Base-by-base conservation (phyloP, 2,888 invertebrate genomes). In the Panopea generosa region DNA sequence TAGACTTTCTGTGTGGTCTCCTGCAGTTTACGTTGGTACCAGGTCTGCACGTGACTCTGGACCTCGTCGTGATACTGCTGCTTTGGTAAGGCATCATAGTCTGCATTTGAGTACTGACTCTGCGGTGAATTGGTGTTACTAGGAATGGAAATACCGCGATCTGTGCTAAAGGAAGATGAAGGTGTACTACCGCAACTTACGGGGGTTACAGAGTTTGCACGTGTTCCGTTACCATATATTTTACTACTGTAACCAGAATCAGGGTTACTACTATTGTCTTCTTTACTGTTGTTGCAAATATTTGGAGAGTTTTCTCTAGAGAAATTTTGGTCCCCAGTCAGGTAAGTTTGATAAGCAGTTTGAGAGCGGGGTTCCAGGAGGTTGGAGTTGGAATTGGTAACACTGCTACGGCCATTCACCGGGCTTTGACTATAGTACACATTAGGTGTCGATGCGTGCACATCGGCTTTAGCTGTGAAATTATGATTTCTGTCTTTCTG, bases 211-310 rank as follows among this genome's bases (percentile, higher is more conserved):
- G 76, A 70, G 11, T 55, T 66, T 2, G 47, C 69, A n/a, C 84
- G 70, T 24, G 60, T 82, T 18, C 84, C 96, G 82, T 96, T 82
- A 24, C 84, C 96, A 82, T 96, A 96, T 84, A 96, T 95, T 89
- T 96, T 95, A 45, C 96, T 96, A 86, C 96, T 96, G 91, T 97
- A 97, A 0, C 97, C 97, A 0, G 96, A 96, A 92, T 97, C 97
- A 83, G 96, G 92, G 74, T 89, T 90, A 69, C 90, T 90, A 70
- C 92, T 90, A 18, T 90, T 88, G 70, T 91, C 91, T 53, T 90
- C 89, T 67, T 89, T 90, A 57, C 82, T 85, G 55, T 80, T 77
- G 38, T 78, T 81, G 60, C 82, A 84, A 24, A 80, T 76, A 56
- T 84, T 84, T 0, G 84, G 84, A n/a, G 81, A 77, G 52, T 60